Evolutionary conservation across 2,888 invertebrate species (phyloP), one percentile per base, ranked within the genome.

Genomic region (Nemotelus nigrinus): DNA sequence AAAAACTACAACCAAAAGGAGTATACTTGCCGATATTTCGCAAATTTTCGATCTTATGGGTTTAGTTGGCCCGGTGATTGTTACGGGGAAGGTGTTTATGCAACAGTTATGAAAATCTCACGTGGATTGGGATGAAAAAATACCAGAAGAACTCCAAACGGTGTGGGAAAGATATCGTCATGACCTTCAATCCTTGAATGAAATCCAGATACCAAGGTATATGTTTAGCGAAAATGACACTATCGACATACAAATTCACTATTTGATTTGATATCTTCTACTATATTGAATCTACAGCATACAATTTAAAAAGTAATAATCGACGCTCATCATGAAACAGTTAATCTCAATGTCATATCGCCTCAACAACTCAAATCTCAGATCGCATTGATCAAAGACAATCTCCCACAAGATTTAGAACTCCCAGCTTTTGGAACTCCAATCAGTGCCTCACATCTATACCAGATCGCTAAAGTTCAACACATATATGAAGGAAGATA

Each of bases 11-110:
- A 72, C 58, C 2, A 72, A 72, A 58, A 1, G 72, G 3, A 72
- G 43, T 5, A 72, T 58, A 25, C 8, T 72, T 25, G 41, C 70
- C 25, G 70, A 70, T 53, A 39, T 45, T 8, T 41, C 72, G 25
- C 25, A 57, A 43, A 8, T 72, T n/a, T 58, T n/a, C n/a, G 72
- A 72, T 55, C 72, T 57, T 3, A 7, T 72, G n/a, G 58, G 72
- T 10, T 25, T 72, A 8, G 25, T 72, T n/a, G 43, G 41, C 44
- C 72, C 72, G 5, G 45, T 72, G 5, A 43, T 72, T 2, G 55
- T 72, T 3, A 72, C 72, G 3, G 58, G 57, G 5, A 70, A 70
- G 45, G 41, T 70, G 25, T 25, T n/a, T 25, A 25, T 25, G 25
- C 25, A 25, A 25, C 25, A 71, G 44, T 45, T 65, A 7, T 25